Conservation (phyloP, 2,888 invertebrate species). For the Dynastes tityus region DNA sequence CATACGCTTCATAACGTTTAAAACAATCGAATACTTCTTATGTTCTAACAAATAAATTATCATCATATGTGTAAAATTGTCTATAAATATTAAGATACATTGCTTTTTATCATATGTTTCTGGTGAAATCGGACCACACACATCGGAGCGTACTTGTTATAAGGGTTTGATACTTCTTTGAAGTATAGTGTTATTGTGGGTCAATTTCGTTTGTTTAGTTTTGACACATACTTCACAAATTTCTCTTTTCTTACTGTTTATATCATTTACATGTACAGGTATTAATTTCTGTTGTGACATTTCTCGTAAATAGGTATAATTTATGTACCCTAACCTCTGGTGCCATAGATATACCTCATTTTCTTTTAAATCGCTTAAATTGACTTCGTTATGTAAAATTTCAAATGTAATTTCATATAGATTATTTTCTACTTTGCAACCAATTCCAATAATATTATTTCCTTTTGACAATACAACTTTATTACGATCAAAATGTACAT, state of each 20-base stretch:
- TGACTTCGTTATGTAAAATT: not conserved
- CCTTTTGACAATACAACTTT: not conserved
- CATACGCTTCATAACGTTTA: conserved; percentile 34
- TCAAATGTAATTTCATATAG: not conserved
- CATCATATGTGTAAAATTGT: conserved; percentile 50
- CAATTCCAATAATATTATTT: not conserved
- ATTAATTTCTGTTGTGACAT: conserved; percentile 17
- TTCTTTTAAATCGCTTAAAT: not conserved
- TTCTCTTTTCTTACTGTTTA: not conserved
- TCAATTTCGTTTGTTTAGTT: conserved; percentile 9
- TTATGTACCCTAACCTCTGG: not conserved
- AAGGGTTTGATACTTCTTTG: conserved; percentile 18
- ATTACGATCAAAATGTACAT: not conserved
- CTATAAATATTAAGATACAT: conserved; percentile 52
- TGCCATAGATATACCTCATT: not conserved
- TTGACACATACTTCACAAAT: conserved; percentile 16
- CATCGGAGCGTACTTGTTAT: conserved; percentile 47
- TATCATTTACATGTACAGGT: conserved; percentile 11
- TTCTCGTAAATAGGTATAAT: not conserved
- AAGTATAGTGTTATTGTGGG: conserved; percentile 25
- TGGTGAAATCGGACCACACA: conserved; percentile 50
- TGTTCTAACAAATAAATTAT: conserved; percentile 43
- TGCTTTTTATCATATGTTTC: conserved; percentile 29
- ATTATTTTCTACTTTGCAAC: not conserved
- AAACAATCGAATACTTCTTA: conserved; percentile 49